Evolutionary conservation across 1,140 invertebrate genomes (phyloP), one percentile per base, ranked within the genome.

Genomic region (Drosophila erecta): DNA sequence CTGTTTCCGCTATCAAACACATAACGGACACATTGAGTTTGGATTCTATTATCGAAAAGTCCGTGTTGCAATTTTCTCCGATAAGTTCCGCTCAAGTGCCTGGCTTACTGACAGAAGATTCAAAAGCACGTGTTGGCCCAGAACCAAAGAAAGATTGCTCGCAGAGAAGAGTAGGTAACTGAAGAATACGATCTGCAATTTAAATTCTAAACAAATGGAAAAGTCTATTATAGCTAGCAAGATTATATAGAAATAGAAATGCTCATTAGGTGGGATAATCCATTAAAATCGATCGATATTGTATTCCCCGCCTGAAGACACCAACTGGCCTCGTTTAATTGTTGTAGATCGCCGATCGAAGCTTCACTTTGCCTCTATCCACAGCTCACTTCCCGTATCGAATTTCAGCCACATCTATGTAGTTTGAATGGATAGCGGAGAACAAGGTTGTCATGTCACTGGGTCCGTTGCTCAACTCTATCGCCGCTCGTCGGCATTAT

Each of bases 401-500:
- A 71, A 70, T 71, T 70, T 70, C 67, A 70, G 50, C 65, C 17
- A 6, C 40, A 55, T 35, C 51, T 27, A 55, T 35, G 43, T 27
- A 22, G 65, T 56, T 70, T 47, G 33, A 70, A 73, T 72, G 47
- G 35, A 73, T 69, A 72, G 33, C 22, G n/a, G 43, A 64, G 58
- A 38, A 64, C 58, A 74, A 74, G 58, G 71, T 53, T 83, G 71
- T 61, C 71, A 76, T 76, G 57, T 50, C 69, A 43, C 35, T 67
- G 37, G 55, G 53, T 40, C 50, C 41, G 71, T 27, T 59, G 47
- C 30, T 37, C 38, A 56, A 46, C 53, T 46, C 62, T 41, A 70
- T 66, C 41, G 71, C 66, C 58, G 56, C 20, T 37, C 50, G 62
- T 20, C 64, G 57, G 76, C 76, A 85, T 83, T 62, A 84, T 80